These are phyloP conservation scores for Cenopis cana DNA, from an alignment of 2,888 invertebrate genomes.

Conservation along the genomic window DNA sequence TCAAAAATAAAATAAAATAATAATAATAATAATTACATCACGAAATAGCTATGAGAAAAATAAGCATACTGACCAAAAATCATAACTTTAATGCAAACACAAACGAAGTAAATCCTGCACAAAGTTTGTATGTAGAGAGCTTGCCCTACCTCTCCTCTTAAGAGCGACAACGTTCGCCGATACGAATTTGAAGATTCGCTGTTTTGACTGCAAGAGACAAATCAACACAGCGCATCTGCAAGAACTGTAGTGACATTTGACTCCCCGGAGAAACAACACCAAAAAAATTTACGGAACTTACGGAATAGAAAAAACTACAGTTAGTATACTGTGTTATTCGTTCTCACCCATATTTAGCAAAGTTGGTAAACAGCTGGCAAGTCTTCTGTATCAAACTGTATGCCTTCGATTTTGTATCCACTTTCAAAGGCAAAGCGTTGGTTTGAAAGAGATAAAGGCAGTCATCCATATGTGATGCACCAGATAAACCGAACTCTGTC, in stretches of 20 bases:
- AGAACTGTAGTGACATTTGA: not conserved
- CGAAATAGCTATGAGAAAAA: too few relatives aligned
- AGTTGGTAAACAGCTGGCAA: slow-evolving; percentile 49
- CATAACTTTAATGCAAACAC: too few relatives aligned
- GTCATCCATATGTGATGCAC: slow-evolving; percentile 49
- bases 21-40: too few relatives aligned
- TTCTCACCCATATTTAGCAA: slow-evolving; percentile 50
- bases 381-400: slow-evolving; percentile 46
- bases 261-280: not conserved
- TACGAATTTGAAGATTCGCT: not conserved
- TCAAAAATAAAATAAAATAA: too few relatives aligned
- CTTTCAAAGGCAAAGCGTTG: slow-evolving; percentile 37
- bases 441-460: slow-evolving; percentile 48
- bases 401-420: slow-evolving; percentile 43
- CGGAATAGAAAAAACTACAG: too few relatives aligned
- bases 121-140: too few relatives aligned
- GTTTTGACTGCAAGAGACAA: not conserved
- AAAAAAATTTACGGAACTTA: too few relatives aligned
- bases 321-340: not conserved
- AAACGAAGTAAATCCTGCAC: too few relatives aligned
- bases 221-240: not conserved
- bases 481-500: slow-evolving; percentile 41
- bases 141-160: too few relatives aligned
- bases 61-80: too few relatives aligned
- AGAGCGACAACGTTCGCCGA: too few relatives aligned